Evolutionary conservation across 2,888 invertebrate genomes (phyloP).

Genomic region (Myathropa florea): DNA sequence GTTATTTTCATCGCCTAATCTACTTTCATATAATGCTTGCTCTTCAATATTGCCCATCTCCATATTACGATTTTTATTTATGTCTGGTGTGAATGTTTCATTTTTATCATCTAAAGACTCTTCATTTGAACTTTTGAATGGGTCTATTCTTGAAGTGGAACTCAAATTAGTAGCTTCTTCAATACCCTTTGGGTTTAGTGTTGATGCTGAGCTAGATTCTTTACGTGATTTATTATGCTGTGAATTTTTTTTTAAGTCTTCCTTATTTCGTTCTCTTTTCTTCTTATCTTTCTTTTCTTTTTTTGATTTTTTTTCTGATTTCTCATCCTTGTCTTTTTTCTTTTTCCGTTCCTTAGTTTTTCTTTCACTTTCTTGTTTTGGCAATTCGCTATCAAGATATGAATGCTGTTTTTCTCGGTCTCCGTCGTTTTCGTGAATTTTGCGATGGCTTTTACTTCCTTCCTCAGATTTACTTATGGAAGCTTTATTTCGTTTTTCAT

Average conservation of each 20-base stretch:
- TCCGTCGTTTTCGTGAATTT: slow-evolving; percentile 74
- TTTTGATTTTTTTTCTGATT: slow-evolving; percentile 68
- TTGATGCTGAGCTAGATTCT: slow-evolving; percentile 27
- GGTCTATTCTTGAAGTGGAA: slow-evolving; percentile 65
- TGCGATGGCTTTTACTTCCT: slow-evolving; percentile 77
- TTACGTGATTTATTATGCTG: slow-evolving; percentile 47
- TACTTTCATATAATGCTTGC: slow-evolving; percentile 78
- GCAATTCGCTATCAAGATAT: slow-evolving; percentile 78
- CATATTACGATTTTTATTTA: slow-evolving; percentile 49
- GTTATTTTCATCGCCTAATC: slow-evolving; percentile 5
- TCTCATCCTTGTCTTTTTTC: slow-evolving; percentile 79
- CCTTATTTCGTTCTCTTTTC: slow-evolving; percentile 63
- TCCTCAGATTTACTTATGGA: slow-evolving; percentile 70
- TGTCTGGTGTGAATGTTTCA: slow-evolving; percentile 67
- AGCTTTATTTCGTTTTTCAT: slow-evolving; percentile 71
- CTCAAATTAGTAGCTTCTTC: slow-evolving; percentile 50
- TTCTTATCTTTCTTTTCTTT: slow-evolving; percentile 72
- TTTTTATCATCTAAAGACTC: slow-evolving; percentile 54
- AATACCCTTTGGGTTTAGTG: slow-evolving; percentile 68
- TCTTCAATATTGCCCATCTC: slow-evolving; percentile 77
- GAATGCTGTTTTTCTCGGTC: slow-evolving; percentile 70
- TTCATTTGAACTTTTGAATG: slow-evolving; percentile 64
- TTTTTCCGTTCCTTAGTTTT: slow-evolving; percentile 84
- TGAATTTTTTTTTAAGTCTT: slow-evolving; percentile 31
- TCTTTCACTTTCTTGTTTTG: slow-evolving; percentile 78